These are phyloP conservation scores for Sisor rabdophorus DNA, from an alignment of 2,113 vertebrate genomes.

Conservation along the genomic window DNA sequence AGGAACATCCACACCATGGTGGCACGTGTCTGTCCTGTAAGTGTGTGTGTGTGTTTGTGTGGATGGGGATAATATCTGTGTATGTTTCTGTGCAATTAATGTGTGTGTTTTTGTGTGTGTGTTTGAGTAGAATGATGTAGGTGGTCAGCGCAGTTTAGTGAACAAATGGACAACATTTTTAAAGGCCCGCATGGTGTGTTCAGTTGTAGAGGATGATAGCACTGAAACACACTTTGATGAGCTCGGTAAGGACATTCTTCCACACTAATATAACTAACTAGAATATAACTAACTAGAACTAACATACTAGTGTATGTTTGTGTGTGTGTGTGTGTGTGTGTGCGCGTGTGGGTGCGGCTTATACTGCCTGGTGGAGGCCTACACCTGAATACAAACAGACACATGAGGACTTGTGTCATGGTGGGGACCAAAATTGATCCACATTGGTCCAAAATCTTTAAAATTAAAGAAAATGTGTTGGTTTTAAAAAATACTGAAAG, in stretches of 20 bases:
- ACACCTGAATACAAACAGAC: too few relatives aligned
- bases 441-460: too few relatives aligned
- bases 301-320: too few relatives aligned
- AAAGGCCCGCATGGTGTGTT: constrained; percentile 93
- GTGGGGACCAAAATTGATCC: too few relatives aligned
- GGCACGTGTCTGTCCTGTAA: constrained; percentile 93
- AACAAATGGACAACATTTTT: constrained; percentile 99
- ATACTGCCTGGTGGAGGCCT: too few relatives aligned
- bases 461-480: too few relatives aligned
- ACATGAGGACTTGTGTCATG: too few relatives aligned
- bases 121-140: constrained; percentile 80
- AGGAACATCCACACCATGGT: constrained; percentile 95
- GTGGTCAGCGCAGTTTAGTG: constrained; percentile 94
- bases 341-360: not conserved
- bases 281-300: too few relatives aligned
- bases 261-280: not conserved
- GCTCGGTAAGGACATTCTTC: constrained; percentile 72
- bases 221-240: constrained; percentile 96
- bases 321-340: too few relatives aligned
- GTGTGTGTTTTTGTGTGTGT: constrained; percentile 3
- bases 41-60: constrained; percentile 50
- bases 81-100: not conserved
- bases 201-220: constrained; percentile 91
- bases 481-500: too few relatives aligned
- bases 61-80: not conserved